Conservation (phyloP, 2,888 invertebrate species). For the Idaea aversata region DNA sequence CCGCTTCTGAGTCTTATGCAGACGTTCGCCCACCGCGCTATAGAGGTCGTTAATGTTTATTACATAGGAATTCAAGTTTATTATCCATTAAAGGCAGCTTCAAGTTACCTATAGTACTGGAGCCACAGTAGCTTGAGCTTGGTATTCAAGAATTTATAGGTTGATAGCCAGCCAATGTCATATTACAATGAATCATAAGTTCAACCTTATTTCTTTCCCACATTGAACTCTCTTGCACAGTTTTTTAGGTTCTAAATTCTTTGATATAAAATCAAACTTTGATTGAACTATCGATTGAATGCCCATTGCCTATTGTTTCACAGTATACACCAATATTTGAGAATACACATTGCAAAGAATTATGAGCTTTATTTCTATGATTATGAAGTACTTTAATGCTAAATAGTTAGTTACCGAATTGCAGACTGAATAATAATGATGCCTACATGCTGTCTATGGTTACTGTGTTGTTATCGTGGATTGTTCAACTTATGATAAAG, state of each 20-base stretch:
- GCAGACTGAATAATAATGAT: constrained; percentile 62
- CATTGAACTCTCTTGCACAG: constrained; percentile 21
- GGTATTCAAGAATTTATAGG: constrained; percentile 30
- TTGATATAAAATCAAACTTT: constrained; percentile 29
- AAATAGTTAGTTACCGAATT: constrained; percentile 33
- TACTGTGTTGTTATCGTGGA: constrained; percentile 40
- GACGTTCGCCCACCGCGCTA: too few species aligned
- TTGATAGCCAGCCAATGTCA: constrained; percentile 35
- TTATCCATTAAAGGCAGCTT: not conserved
- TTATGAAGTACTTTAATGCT: constrained; percentile 29
- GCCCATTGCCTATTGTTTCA: constrained; percentile 67
- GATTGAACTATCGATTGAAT: constrained; percentile 48
- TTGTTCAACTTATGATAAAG: constrained; percentile 31
- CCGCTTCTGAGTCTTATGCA: too few species aligned
- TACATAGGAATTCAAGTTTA: too few species aligned
- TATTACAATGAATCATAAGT: constrained; percentile 48
- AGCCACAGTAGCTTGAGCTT: too few species aligned
- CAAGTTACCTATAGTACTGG: not conserved
- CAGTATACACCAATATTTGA: constrained; percentile 36
- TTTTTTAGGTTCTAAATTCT: constrained; percentile 27
- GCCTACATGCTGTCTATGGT: constrained; percentile 40
- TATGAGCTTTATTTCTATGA: constrained; percentile 34
- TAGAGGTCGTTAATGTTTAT: too few species aligned
- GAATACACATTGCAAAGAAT: constrained; percentile 31
- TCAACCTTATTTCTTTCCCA: constrained; percentile 25